Base-by-base conservation (phyloP, 2,797 vertebrate genomes). In the Pelodytes ibericus region DNA sequence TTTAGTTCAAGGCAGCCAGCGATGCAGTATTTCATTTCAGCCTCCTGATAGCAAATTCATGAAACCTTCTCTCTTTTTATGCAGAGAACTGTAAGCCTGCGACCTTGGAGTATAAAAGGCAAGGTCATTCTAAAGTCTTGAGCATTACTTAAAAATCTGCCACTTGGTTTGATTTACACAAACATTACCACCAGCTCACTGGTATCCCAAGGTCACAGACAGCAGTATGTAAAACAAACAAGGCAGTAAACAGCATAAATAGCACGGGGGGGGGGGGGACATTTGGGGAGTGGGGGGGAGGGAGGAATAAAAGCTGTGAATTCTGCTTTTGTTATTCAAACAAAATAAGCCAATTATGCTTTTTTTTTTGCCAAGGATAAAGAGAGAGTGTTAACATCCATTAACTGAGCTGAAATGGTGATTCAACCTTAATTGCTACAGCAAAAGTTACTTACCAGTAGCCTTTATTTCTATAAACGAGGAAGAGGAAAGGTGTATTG, bases 1-100 rank as follows among this genome's bases (percentile, higher is more conserved):
- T 60, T 65, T 56, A 65, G 62, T 10, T 65, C 30, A 39, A 20
- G 5, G 25, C 67, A 62, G 44, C 71, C 56, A 61, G 80, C 57
- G n/a, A 18, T n/a, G 58, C 39, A 30, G 4, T 41, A 18, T 68
- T 60, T 62, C 15, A 27, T 47, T 7, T 1, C 0, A 29, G 44
- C 56, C 4, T 16, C 8, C 57, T 71, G 36, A 33, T 47, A 63
- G 57, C 13, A 15, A 11, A 49, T 7, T 39, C 5, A 20, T 63
- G 29, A 49, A 59, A 15, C 20, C 20, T 58, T 64, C 3, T 5
- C 20, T 16, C 56, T n/a, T n/a, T n/a, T 25, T 22, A 29, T 24
- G 9, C 1, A 3, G 10, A 18, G 27, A 8, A 57, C 27, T 22
- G 18, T 4, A 8, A 20, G n/a, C 3, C 13, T n/a, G 3, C 18